These are phyloP conservation scores for Eilema depressum DNA, from an alignment of 2,888 invertebrate genomes.

Conservation along the genomic window DNA sequence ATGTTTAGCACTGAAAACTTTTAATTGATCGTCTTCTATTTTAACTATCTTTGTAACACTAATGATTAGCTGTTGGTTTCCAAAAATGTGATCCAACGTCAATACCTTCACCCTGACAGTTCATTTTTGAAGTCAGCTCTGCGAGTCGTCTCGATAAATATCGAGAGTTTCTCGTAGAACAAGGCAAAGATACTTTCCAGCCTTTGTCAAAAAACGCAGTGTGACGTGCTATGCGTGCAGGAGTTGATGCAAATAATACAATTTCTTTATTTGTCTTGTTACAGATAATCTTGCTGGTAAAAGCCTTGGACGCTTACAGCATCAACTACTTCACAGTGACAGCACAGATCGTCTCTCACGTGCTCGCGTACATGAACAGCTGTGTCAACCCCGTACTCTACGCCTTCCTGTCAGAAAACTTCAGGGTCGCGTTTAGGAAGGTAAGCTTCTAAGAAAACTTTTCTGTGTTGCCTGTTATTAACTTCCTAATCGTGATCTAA, in stretches of 20 bases:
- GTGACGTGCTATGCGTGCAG: not conserved
- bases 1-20: no score
- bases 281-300: constrained; percentile 93
- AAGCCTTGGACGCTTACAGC: constrained; percentile 91
- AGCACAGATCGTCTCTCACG: constrained; percentile 92
- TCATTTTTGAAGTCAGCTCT: no score
- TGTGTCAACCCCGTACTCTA: constrained; percentile 98
- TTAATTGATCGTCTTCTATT: no score
- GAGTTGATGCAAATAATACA: not conserved
- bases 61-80: no score
- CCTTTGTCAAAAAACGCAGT: no score
- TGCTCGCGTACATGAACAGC: constrained; percentile 96
- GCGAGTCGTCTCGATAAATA: no score
- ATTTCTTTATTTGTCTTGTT: constrained; percentile 56
- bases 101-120: no score
- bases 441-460: constrained; percentile 50
- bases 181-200: not conserved
- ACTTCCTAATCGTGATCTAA: not conserved
- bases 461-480: not conserved
- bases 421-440: constrained; percentile 94
- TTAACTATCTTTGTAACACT: no score
- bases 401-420: constrained; percentile 97
- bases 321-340: constrained; percentile 90
- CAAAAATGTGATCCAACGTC: no score
- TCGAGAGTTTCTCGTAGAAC: no score